Base-by-base conservation (phyloP, 1,140 invertebrate species). In the Cepaea nemoralis region DNA sequence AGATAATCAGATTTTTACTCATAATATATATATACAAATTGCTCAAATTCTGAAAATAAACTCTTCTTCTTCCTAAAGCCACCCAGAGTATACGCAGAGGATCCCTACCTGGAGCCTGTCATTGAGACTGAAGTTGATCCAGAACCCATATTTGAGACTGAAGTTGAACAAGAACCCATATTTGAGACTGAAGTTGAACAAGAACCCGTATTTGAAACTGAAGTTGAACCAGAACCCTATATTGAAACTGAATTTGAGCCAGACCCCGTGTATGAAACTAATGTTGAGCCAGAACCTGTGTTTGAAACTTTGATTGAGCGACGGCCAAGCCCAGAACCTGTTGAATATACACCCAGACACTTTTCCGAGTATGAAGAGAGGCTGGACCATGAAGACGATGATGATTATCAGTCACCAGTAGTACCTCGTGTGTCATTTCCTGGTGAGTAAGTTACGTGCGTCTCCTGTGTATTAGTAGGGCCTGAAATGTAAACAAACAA, bases 101-200 rank as follows among this genome's bases (percentile, higher is more conserved):
- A 77, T 2, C 55, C 24, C 1, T 73, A 77, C 35, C 80, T 45
- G 33, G 82, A 77, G 37, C 80, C 83, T 50, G 75, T 83, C 19
- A 84, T 84, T 37, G 81, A 77, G 76, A 81, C 83, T 2, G 73
- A 77, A 16, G 42, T 83, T 24, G n/a, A 74, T 0, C 48, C 78
- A 3, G 66, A 73, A 19, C 37, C 55, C 27, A 45, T 77, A 66
- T 22, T 45, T 80, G 40, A 50, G 35, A 27, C 50, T 24, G 33
- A 55, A 31, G n/a, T 5, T 33, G 80, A 67, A 66, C 66, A 73
- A 2, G 66, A 73, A n/a, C 37, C 55, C 16, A 35, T 80, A 42
- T 16, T 45, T 80, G 40, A 50, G 35, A 42, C 50, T 24, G 16
- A 35, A 27, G 42, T 19, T 16, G 80, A 76, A 66, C 80, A 39